Base-by-base conservation (phyloP, 2,888 invertebrate species). In the Drosophila tanythrix region DNA sequence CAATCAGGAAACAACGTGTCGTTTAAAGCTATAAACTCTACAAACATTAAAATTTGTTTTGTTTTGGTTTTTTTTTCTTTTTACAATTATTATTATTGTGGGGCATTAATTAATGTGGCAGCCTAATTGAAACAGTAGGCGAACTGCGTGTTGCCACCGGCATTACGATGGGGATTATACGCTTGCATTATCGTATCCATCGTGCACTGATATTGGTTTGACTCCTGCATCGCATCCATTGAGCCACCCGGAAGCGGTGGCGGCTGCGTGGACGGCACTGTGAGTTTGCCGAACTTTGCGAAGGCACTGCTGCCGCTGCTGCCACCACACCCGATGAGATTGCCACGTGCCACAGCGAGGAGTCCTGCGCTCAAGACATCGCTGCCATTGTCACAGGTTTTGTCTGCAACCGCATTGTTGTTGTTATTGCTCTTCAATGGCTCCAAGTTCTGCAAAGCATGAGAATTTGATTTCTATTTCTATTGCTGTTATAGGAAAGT, bases 171-270 rank as follows among this genome's bases (percentile, higher is more conserved):
- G 25, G 86, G 83, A 82, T 85, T 91, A 90, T 91, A 91, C 88
- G 90, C 89, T 88, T 90, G 87, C 85, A 90, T 90, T 82, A 91
- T 80, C 84, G 91, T 90, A 90, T 91, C 91, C 90, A 91, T 91
- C 81, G 91, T 86, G 73, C 87, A 89, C 70, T 90, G 89, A 61
- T 90, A 90, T 70, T 87, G 85, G 51, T 66, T 79, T 31, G 82
- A 31, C 46, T 90, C 90, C 15, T 75, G 76, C 72, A 81, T 71
- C 21, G 71, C 25, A 52, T 82, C 79, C 61, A 70, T 35, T n/a
- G 62, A 7, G 13, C 56, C 56, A 18, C 38, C 63, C 21, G 69
- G 40, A n/a, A 65, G 68, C 31, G 51, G 61, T 25, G 73, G 40
- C 21, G 76, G 35, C 27, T 78, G 82, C 21, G 66, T 11, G 13